phyloP scores from a whole-genome alignment of 1,140 invertebrate species.

The Matsumurasca onukii region DNA sequence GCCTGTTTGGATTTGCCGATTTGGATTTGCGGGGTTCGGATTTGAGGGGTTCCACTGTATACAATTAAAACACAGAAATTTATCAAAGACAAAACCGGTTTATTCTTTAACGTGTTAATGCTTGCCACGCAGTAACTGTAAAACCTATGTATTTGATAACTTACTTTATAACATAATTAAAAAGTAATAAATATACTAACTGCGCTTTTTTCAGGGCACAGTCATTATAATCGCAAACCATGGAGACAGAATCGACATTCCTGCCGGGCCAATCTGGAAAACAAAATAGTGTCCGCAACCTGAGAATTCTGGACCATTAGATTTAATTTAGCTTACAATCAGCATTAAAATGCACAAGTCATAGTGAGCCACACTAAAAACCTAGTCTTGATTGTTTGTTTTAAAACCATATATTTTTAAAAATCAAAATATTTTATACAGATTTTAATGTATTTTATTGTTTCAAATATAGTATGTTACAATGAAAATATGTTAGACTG shows the following conservation, averaged over 20 bases:
- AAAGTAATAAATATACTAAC: no score
- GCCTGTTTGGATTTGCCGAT: no score
- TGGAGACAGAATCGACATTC: constrained; percentile 98
- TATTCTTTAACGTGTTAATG: no score
- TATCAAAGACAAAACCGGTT: no score
- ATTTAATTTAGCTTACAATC: constrained; percentile 10
- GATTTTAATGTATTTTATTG: not conserved
- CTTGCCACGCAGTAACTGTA: no score
- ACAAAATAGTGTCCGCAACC: constrained; percentile 99
- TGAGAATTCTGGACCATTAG: constrained; percentile 93
- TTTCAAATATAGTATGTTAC: not conserved
- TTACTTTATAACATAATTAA: no score
- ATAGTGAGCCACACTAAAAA: not conserved
- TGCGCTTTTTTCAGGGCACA: constrained; percentile 74
- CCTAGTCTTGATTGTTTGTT: not conserved
- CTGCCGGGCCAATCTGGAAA: constrained; percentile 96
- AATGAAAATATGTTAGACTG: no score
- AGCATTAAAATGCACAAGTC: not conserved
- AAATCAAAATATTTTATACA: not conserved
- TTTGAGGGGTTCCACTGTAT: no score
- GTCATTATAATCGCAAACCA: constrained; percentile 99
- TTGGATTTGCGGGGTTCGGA: no score
- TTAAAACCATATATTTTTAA: not conserved
- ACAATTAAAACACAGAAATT: no score
- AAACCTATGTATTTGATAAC: no score